Conservation (phyloP, 2,888 invertebrate genomes). For the Crepidodera aurea region DNA sequence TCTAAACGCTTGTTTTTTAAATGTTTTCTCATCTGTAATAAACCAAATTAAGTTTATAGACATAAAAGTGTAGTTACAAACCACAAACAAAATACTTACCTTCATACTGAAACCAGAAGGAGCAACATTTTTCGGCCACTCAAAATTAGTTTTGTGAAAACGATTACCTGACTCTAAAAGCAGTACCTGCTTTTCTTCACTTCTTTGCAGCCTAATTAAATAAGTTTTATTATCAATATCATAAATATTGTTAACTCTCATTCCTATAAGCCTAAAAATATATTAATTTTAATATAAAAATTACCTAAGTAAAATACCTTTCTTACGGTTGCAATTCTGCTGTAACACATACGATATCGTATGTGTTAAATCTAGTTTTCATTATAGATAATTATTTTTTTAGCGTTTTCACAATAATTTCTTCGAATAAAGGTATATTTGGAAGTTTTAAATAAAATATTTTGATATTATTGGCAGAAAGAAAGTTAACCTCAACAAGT, state of each 20-base stretch:
- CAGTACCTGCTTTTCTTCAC: slow-evolving; percentile 87
- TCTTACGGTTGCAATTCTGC: slow-evolving; percentile 85
- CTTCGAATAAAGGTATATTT: slow-evolving; percentile 1
- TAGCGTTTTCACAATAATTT: slow-evolving; percentile 44
- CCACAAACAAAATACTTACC: slow-evolving; percentile 60
- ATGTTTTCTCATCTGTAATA: slow-evolving; percentile 92
- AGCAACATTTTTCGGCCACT: slow-evolving; percentile 97
- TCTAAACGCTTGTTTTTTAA: slow-evolving; percentile 94
- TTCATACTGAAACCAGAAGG: slow-evolving; percentile 99
- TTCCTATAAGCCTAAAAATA: slow-evolving; percentile 77
- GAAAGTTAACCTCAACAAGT: neutral
- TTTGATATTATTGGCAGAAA: neutral
- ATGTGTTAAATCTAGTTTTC: slow-evolving; percentile 94
- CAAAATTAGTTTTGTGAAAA: slow-evolving; percentile 93
- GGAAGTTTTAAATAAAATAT: neutral
- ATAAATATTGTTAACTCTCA: slow-evolving; percentile 96
- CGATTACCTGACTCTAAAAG: slow-evolving; percentile 94
- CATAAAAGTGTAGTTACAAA: neutral
- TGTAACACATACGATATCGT: slow-evolving; percentile 89
- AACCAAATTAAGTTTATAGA: neutral
- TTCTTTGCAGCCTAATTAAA: slow-evolving; percentile 84
- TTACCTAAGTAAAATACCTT: slow-evolving; percentile 4
- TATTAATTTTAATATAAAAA: neutral
- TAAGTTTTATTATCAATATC: slow-evolving; percentile 98
- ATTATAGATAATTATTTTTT: slow-evolving; percentile 62